Base-by-base conservation (phyloP, 2,888 invertebrate species). In the Deilephila porcellus region DNA sequence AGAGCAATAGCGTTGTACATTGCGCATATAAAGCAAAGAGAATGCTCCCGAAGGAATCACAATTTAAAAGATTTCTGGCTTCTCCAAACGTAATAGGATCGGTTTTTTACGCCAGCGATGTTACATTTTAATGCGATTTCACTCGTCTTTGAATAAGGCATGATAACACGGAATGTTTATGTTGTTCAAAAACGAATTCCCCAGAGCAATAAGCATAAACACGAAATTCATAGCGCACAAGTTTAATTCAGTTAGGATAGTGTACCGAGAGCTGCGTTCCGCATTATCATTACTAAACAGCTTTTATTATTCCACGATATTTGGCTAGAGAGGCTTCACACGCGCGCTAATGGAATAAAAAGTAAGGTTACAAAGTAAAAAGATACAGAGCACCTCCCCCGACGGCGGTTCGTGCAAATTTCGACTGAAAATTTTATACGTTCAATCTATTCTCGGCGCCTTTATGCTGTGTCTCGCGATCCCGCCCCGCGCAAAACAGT, bases 281-380 rank as follows among this genome's bases (percentile, higher is more conserved):
- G 89, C 87, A 91, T 93, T 93, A 93, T 93, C 93, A 91, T 93
- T 93, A 93, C 92, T 93, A 93, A 93, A 91, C 93, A 93, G 93
- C 92, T 90, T 93, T 93, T 94, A 93, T 93, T 94, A 94, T 94
- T 94, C 92, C 89, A 91, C 88, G 91, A 93, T 93, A 93, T 94
- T 94, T 90, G 93, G 91, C 93, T 92, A 90, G 90, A 91, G 93
- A 93, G 93, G 92, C 89, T 88, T 88, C 92, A 92, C 93, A 92
- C 90, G 91, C 90, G 86, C 91, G 90, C 91, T 94, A 94, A 94
- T 94, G 93, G 94, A 94, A 94, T 94, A 94, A 94, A 94, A 94
- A 94, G 94, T 93, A 93, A 94, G 94, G 93, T 94, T 91, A 91
- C 93, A 93, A 92, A 93, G 93, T 93, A 94, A 92, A 93, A 93